A percentile compares a stretch with the other conserved stretches of the same genome.
These are phyloP conservation scores for Plebejus melissa DNA, from an alignment of 2,888 invertebrate species.

Conservation along the genomic window DNA sequence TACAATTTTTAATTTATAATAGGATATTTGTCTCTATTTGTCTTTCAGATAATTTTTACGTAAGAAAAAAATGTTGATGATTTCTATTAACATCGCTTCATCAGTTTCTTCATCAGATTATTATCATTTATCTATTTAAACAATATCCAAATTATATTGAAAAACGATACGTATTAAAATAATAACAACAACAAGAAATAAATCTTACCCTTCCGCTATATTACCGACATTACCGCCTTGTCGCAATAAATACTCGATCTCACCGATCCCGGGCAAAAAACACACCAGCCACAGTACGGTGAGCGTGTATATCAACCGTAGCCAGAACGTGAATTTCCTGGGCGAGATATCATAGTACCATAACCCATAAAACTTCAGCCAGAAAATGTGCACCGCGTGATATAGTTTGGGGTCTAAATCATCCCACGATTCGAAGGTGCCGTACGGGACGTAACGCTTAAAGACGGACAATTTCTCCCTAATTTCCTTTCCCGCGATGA, in stretches of 20 bases:
- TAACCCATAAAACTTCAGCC: constrained; percentile 74
- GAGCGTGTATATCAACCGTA: constrained; percentile 56
- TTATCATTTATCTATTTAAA: neutral
- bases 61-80: too few species aligned
- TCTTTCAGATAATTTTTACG: neutral
- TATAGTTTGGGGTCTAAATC: constrained; percentile 62
- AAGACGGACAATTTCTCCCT: constrained; percentile 47
- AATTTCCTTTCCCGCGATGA: constrained; percentile 45
- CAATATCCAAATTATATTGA: neutral
- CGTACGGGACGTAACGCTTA: constrained; percentile 56
- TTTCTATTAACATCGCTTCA: neutral
- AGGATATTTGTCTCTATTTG: neutral
- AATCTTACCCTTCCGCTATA: constrained; percentile 72
- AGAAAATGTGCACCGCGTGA: constrained; percentile 69
- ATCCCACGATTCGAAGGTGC: constrained; percentile 63
- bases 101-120: neutral
- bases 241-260: constrained; percentile 83
- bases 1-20: constrained; percentile 8
- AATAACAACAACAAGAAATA: constrained; percentile 25
- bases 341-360: constrained; percentile 64
- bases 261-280: constrained; percentile 76
- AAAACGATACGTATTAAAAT: neutral
- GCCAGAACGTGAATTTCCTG: constrained; percentile 55
- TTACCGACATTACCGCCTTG: constrained; percentile 81
- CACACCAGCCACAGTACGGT: constrained; percentile 68